Base-by-base conservation (phyloP, 2,113 vertebrate species). In the Prinia subflava region DNA sequence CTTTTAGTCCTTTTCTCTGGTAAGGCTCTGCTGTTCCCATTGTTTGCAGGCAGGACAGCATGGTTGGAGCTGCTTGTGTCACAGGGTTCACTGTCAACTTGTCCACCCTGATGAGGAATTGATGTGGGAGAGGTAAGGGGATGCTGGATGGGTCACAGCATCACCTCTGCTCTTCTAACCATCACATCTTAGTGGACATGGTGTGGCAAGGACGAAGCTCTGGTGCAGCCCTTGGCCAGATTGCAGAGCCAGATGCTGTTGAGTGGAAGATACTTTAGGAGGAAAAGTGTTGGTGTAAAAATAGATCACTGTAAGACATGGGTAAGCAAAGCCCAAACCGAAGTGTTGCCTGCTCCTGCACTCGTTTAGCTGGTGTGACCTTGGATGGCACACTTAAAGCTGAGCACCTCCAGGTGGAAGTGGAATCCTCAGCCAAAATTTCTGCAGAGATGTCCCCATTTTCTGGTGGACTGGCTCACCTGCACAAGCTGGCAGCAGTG, bases 41-140 rank as follows among this genome's bases (percentile, higher is more conserved):
- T 0, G 0, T 24, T 39, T 56, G 11, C 7, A 65, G 35, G 23
- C 20, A 44, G 78, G 15, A 24, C 1, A 52, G 24, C 0, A 1
- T 2, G 12, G 28, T 7, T 57, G 24, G 47, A 67, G 50, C 46
- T 46, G 16, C 31, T 50, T 31, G 25, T 16, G 2, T 25, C 46
- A 53, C 21, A 47, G 33, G 22, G 24, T 60, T 87, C 25, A 5
- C 37, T 50, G 35, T 57, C 23, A 67, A 23, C 8, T 50, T 7
- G 2, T 21, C 52, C 50, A 31, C 9, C 22, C 42, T 2, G 2
- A 47, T 13, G 13, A 19, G 35, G 68, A 88, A 33, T 8, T 0
- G 2, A 7, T 22, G 17, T 23, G 42, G 62, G 35, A 82, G 52
- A n/a, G 24, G 46, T 41, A 33, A 13, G 50, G 16, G 65, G 52